Conservation (phyloP, 2,888 invertebrate species). For the Agriotes lineatus region DNA sequence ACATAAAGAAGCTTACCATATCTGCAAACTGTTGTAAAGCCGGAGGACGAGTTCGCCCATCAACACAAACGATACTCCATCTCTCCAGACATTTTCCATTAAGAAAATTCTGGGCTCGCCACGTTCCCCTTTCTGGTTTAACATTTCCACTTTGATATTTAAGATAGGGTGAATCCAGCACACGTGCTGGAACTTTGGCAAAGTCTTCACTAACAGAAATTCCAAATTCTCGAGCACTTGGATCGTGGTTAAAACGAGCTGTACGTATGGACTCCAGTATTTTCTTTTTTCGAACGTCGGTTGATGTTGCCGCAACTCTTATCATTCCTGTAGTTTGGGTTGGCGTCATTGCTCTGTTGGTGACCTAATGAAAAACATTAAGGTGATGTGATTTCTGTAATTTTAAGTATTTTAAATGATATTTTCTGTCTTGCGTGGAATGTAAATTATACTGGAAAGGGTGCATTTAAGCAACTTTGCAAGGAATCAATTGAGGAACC, state of each 20-base stretch:
- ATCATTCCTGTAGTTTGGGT: constrained; percentile 91
- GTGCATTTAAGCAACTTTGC: no score
- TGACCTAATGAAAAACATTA: constrained; percentile 56
- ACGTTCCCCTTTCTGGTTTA: constrained; percentile 64
- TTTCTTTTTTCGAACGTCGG: constrained; percentile 81
- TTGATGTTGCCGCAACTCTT: constrained; percentile 83
- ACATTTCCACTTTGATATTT: constrained; percentile 70
- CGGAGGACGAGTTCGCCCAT: constrained; percentile 50
- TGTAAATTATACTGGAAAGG: no score
- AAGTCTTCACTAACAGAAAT: constrained; percentile 81
- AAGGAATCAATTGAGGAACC: no score
- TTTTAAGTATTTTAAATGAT: no score
- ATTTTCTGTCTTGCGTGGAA: no score
- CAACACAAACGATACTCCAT: constrained; percentile 68
- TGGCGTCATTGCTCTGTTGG: constrained; percentile 84
- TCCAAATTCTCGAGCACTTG: constrained; percentile 83
- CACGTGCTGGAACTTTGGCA: constrained; percentile 81
- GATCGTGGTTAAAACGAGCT: constrained; percentile 63
- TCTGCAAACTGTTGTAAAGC: constrained; percentile 53
- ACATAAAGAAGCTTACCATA: constrained; percentile 55
- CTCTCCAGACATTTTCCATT: constrained; percentile 56
- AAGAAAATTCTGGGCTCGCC: constrained; percentile 64
- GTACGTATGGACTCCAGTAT: constrained; percentile 75
- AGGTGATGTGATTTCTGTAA: no score
- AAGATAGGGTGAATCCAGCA: constrained; percentile 82